Conservation (phyloP, 2,797 vertebrate genomes). For the Sphaeramia orbicularis region DNA sequence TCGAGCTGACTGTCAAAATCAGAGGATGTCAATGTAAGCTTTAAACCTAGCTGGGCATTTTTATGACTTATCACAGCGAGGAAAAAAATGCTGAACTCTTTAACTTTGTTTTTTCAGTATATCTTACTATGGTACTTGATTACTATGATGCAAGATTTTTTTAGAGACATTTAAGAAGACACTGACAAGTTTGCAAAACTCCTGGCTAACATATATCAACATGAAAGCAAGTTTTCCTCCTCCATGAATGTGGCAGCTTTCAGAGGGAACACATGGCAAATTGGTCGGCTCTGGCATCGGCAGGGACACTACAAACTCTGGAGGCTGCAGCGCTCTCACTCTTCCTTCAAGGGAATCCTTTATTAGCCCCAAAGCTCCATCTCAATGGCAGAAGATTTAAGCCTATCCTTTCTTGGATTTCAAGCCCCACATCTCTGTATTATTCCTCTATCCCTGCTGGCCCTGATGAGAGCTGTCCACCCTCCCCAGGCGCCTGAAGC, state of each 20-base stretch:
- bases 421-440: constrained; percentile 69
- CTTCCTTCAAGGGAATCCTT: constrained; percentile 73
- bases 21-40: constrained; percentile 16
- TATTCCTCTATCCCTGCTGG: constrained; percentile 70
- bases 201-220: constrained; percentile 45
- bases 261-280: constrained; percentile 55
- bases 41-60: no score
- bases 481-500: constrained; percentile 63
- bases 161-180: constrained; percentile 54
- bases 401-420: constrained; percentile 72
- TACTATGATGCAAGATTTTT: constrained; percentile 15
- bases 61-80: constrained; percentile 10
- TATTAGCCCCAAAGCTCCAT: constrained; percentile 74
- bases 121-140: constrained; percentile 24
- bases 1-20: constrained; percentile 25
- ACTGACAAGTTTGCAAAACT: constrained; percentile 51
- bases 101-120: constrained; percentile 26
- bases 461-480: constrained; percentile 75
- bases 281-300: constrained; percentile 55
- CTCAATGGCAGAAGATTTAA: constrained; percentile 72
- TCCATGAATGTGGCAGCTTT: constrained; percentile 49
- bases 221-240: constrained; percentile 50
- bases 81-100: constrained; percentile 7
- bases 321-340: constrained; percentile 62
- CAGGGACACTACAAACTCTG: constrained; percentile 61